A percentile compares a stretch with the other conserved stretches of the same genome.
These are phyloP conservation scores for Melinopterus prodromus DNA, from an alignment of 2,888 invertebrate genomes.

Conservation along the genomic window DNA sequence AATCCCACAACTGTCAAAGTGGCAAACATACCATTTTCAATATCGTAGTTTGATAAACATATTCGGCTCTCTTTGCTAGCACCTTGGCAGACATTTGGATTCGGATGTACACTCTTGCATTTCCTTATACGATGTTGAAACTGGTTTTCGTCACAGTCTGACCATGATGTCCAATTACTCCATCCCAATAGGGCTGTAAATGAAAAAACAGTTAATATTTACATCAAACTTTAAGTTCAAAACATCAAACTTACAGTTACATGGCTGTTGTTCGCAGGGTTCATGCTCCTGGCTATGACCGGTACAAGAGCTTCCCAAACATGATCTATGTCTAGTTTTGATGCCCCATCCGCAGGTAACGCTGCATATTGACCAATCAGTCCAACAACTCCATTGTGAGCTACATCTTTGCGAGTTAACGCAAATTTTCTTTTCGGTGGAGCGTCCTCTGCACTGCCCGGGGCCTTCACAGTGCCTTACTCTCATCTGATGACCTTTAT, in stretches of 20 bases:
- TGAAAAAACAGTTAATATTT: conserved; percentile 27
- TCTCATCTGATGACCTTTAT: conserved; percentile 75
- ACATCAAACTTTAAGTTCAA: conserved; percentile 4
- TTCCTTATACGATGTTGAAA: conserved; percentile 75
- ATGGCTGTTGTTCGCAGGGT: conserved; percentile 74
- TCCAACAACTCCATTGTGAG: conserved; percentile 87
- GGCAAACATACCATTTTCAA: conserved; percentile 27
- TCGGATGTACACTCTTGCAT: conserved; percentile 66
- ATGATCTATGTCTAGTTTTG: conserved; percentile 73
- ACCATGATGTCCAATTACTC: conserved; percentile 81
- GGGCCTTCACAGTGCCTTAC: conserved; percentile 64
- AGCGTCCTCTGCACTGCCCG: conserved; percentile 65
- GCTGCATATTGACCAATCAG: conserved; percentile 83
- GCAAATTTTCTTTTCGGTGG: conserved; percentile 52
- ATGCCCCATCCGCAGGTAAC: conserved; percentile 77
- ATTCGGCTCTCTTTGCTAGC: conserved; percentile 72
- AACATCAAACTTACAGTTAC: conserved; percentile 64
- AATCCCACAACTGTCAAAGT: neutral
- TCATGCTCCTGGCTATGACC: conserved; percentile 69
- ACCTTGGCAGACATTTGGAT: conserved; percentile 73
- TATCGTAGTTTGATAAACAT: conserved; percentile 58
- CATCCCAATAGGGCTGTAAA: conserved; percentile 72
- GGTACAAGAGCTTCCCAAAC: conserved; percentile 62
- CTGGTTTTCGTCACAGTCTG: conserved; percentile 69
- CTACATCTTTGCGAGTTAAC: conserved; percentile 75